A percentile compares a stretch with the other conserved stretches of the same genome.
Evolutionary conservation across 2,113 vertebrate genomes (phyloP).

Genomic region (Cricetomys ansorgei): DNA sequence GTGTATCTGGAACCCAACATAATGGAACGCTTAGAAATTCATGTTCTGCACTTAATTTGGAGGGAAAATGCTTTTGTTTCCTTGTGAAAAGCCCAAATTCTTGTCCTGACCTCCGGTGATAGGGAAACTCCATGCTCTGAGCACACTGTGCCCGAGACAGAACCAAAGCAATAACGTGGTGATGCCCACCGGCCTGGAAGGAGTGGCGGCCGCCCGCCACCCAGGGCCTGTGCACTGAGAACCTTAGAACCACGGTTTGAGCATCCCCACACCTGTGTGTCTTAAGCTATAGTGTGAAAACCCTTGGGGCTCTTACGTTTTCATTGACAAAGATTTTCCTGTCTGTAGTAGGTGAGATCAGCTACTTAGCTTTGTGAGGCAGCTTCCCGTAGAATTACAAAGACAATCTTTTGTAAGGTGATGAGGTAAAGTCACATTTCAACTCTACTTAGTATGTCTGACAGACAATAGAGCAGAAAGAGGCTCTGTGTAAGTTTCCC

Average conservation of each 20-base stretch:
- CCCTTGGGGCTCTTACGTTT: slow-evolving; percentile 78
- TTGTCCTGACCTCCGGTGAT: slow-evolving; percentile 85
- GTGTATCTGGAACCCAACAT: slow-evolving; percentile 85
- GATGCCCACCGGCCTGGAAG: slow-evolving; percentile 72
- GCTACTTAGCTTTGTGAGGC: slow-evolving; percentile 82
- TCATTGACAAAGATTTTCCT: slow-evolving; percentile 71
- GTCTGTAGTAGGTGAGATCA: slow-evolving; percentile 74
- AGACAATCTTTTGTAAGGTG: slow-evolving; percentile 87
- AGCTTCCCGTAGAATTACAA: slow-evolving; percentile 84
- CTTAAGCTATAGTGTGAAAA: slow-evolving; percentile 84
- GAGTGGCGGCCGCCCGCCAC: neutral
- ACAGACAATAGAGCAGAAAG: slow-evolving; percentile 79
- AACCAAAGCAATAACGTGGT: slow-evolving; percentile 92
- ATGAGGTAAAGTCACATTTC: slow-evolving; percentile 80
- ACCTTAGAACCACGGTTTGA: slow-evolving; percentile 76
- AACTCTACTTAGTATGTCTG: slow-evolving; percentile 76
- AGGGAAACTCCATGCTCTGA: slow-evolving; percentile 82
- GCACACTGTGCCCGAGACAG: slow-evolving; percentile 85
- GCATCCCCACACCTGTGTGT: slow-evolving; percentile 86
- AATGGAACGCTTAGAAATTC: slow-evolving; percentile 89
- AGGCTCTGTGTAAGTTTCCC: slow-evolving; percentile 71
- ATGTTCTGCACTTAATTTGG: slow-evolving; percentile 89
- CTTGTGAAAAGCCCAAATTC: slow-evolving; percentile 84
- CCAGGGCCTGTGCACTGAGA: slow-evolving; percentile 86
- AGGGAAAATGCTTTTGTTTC: slow-evolving; percentile 83